phyloP scores from a whole-genome alignment of 2,888 invertebrate genomes.

The Dolichomitus sp. region DNA sequence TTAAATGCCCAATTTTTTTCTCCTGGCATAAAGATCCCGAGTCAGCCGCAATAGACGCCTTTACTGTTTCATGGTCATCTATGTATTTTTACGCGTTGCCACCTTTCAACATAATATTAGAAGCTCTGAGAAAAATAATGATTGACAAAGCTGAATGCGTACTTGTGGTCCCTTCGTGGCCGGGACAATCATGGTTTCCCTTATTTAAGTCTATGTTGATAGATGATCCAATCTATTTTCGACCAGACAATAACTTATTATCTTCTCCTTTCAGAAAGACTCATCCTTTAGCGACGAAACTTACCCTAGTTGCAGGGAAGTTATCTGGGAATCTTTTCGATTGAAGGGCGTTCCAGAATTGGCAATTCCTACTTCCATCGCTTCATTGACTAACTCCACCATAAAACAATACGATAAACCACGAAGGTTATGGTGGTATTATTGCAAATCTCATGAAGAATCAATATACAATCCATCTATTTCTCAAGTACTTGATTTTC shows the following conservation, averaged over 20 bases:
- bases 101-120: constrained; percentile 3
- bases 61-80: constrained; percentile 18
- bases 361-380: constrained; percentile 16
- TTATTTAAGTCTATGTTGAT: constrained; percentile 15
- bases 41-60: constrained; percentile 23
- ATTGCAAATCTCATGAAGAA: neutral
- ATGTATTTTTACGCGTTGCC: constrained; percentile 40
- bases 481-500: neutral
- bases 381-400: neutral
- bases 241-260: neutral
- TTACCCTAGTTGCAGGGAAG: constrained; percentile 27
- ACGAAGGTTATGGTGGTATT: constrained; percentile 11
- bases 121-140: constrained; percentile 15
- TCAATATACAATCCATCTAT: neutral
- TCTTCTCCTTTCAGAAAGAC: too few species aligned
- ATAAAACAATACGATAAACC: constrained; percentile 20
- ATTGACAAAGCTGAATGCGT: constrained; percentile 37
- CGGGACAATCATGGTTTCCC: constrained; percentile 34
- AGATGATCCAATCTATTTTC: neutral
- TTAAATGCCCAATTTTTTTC: constrained; percentile 7
- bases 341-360: constrained; percentile 4
- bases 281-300: neutral
- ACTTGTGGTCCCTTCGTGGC: constrained; percentile 32
- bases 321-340: constrained; percentile 21
- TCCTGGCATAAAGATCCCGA: constrained; percentile 17